Evolutionary conservation across 1,140 invertebrate genomes (phyloP).

Genomic region (Papilio machaon): DNA sequence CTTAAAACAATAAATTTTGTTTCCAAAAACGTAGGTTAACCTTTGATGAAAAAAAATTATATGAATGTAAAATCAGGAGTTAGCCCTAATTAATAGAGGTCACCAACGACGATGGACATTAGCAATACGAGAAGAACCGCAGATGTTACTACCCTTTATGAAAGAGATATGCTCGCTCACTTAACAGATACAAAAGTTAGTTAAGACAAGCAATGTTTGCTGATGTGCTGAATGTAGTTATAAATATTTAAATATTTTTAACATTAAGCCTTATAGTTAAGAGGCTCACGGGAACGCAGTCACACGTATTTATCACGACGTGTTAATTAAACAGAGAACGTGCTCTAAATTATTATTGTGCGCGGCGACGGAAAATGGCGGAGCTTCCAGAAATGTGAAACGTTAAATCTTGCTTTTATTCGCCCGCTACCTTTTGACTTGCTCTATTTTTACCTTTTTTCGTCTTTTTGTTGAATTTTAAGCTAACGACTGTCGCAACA

Average conservation of each 20-base stretch:
- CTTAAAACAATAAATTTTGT: too few relatives aligned
- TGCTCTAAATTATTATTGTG: conserved; percentile 38
- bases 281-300: conserved; percentile 23
- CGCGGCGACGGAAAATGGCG: conserved; percentile 19
- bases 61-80: too few relatives aligned
- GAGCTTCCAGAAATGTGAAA: conserved; percentile 36
- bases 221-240: background rate
- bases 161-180: too few relatives aligned
- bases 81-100: too few relatives aligned
- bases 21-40: too few relatives aligned
- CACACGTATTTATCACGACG: conserved; percentile 38
- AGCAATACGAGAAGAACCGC: too few relatives aligned
- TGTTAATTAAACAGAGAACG: conserved; percentile 38
- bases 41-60: too few relatives aligned
- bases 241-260: background rate
- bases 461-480: background rate
- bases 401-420: conserved; percentile 13
- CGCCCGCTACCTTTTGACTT: conserved; percentile 13
- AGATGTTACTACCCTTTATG: too few relatives aligned
- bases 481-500: background rate
- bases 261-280: conserved; percentile 19
- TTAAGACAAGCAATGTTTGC: background rate
- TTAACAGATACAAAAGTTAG: background rate
- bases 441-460: background rate
- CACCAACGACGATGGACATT: too few relatives aligned